Evolutionary conservation across 1,140 invertebrate species (phyloP), one percentile per base, ranked within the genome.

Genomic region (Harlomillsia oculata): DNA sequence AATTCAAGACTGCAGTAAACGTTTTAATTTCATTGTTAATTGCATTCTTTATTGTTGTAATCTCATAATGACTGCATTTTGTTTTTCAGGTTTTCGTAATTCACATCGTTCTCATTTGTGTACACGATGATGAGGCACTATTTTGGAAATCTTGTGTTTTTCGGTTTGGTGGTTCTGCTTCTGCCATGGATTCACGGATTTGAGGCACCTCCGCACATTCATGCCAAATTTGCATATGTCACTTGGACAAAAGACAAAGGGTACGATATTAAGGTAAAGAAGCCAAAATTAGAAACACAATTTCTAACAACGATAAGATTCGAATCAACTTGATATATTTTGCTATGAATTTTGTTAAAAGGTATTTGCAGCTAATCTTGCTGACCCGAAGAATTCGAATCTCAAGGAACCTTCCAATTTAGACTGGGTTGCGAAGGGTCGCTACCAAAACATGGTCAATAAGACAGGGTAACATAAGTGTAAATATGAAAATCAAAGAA

Each of bases 351-450:
- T 21, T n/a, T 20, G n/a, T 58, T 58, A 9, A 16, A 32, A 65
- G 64, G 58, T 60, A 18, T 62, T 62, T 51, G 64, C 49, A 0
- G 40, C 34, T 11, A 34, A 41, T 21, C 14, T 29, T 2, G 20
- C 16, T 20, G 16, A 48, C 9, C n/a, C 28, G 23, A 48, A 30
- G 32, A 8, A 8, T 8, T 9, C 32, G 11, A n/a, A n/a, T n/a
- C n/a, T 21, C 37, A 26, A 45, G 14, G 26, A 59, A 2, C 30
- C 43, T 8, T 4, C 13, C 32, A 39, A 28, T 29, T n/a, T 56
- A 20, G 60, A 65, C 26, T 65, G 64, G 64, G 32, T 65, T 3
- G 64, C 64, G 3, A 65, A 65, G 23, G 64, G 53, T 3, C 36
- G 60, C 18, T 65, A 56, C 28, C 64, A 65, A 43, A 64, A 60